Base-by-base conservation (phyloP, 2,113 vertebrate species). In the Microtus oregoni region DNA sequence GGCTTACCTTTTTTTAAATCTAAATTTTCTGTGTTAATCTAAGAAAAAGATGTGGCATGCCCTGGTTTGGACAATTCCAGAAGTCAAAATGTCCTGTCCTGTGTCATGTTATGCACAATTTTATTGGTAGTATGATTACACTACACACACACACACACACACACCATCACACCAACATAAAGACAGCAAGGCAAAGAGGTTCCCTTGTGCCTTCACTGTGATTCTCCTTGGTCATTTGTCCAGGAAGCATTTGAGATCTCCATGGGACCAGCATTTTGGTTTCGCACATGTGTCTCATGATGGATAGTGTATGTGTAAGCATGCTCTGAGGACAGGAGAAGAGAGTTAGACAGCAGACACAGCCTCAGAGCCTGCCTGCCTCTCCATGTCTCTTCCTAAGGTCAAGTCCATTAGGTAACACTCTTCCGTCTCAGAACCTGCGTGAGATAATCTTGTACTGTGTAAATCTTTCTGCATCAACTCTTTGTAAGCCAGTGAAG, bases 341-440 rank as follows among this genome's bases (percentile, higher is more conserved):
- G 6, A 68, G 7, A 13, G 0, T 47, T 7, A 11, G 19, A 2
- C 1, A 55, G 24, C n/a, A 78, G 38, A 4, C 17, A 3, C 17
- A 67, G 5, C 15, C 1, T 28, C 68, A 28, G 47, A 77, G 12
- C 22, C 24, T 1, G 1, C n/a, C 28, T 15, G 22, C 19, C 41
- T 82, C 55, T 90, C 30, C 11, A 0, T 65, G 65, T 70, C 70
- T 76, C 47, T 35, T 63, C 58, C n/a, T 78, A 41, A 26, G 7
- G 26, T 11, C 70, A 22, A 70, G 65, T 26, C 70, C 12, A n/a
- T 3, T 9, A 68, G 41, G 28, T 65, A 9, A 5, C 28, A 24
- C 13, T 86, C n/a, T 55, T 63, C 26, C 3, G 17, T 7, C 68
- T 52, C 17, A 73, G 77, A 52, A 75, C 0, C 8, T 13, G 7